These are phyloP conservation scores for Pseudorhombus dupliciocellatus DNA, from an alignment of 2,113 vertebrate species.

Conservation along the genomic window DNA sequence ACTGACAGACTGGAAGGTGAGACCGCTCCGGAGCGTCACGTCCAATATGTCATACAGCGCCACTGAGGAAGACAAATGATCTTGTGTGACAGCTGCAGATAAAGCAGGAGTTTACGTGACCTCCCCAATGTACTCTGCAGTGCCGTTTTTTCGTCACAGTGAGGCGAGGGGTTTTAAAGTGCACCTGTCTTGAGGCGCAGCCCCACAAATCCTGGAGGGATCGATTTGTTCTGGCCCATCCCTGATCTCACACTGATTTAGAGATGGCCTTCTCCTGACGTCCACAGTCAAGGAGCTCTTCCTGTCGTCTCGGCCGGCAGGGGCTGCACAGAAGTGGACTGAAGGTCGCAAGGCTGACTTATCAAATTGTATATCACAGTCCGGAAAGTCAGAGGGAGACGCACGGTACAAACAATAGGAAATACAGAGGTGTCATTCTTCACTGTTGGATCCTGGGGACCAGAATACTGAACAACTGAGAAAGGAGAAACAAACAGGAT, in stretches of 20 bases:
- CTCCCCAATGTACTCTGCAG: constrained; percentile 31
- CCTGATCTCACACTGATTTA: constrained; percentile 62
- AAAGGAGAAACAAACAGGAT: background rate
- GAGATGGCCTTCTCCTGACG: constrained; percentile 40
- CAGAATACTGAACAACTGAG: background rate
- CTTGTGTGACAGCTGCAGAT: constrained; percentile 40
- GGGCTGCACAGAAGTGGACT: constrained; percentile 15
- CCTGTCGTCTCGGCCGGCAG: constrained; percentile 25
- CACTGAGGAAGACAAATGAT: constrained; percentile 48
- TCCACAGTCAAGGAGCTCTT: constrained; percentile 46
- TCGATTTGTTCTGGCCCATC: constrained; percentile 45
- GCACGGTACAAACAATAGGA: background rate
- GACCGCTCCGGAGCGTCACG: constrained; percentile 7
- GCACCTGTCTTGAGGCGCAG: constrained; percentile 35
- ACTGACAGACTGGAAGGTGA: constrained; percentile 49
- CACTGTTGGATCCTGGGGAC: background rate
- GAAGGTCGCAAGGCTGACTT: constrained; percentile 37
- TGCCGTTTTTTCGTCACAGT: constrained; percentile 47
- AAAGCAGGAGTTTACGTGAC: constrained; percentile 41
- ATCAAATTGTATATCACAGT: constrained; percentile 19
- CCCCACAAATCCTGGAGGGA: constrained; percentile 56
- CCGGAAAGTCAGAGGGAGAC: constrained; percentile 19
- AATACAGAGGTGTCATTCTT: constrained; percentile 2
- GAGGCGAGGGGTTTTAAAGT: constrained; percentile 42
- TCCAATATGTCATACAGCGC: constrained; percentile 37